Conservation (phyloP, 2,797 vertebrate species). For the Smutsia gigantea region DNA sequence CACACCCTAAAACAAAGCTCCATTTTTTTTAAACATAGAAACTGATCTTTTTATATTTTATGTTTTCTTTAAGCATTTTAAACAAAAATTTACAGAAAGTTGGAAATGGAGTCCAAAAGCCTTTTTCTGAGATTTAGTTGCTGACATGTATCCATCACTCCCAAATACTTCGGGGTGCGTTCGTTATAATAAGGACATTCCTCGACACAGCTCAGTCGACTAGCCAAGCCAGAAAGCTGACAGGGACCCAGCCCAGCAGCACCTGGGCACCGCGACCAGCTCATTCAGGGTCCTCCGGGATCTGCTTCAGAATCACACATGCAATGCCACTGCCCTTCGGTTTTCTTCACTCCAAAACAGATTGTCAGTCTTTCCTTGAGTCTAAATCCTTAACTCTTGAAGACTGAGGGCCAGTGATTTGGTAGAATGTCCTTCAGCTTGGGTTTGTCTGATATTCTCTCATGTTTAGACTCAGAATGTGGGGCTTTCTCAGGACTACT, state of each 20-base stretch:
- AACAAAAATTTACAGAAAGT: neutral
- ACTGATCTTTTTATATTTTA: neutral
- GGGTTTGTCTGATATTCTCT: neutral
- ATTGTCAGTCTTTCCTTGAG: neutral
- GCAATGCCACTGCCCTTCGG: neutral
- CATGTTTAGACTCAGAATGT: neutral
- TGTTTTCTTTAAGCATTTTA: neutral
- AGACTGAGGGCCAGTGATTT: neutral
- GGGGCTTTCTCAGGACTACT: neutral
- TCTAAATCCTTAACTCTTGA: neutral
- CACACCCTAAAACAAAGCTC: neutral
- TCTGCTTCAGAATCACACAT: neutral
- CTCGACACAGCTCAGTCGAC: neutral
- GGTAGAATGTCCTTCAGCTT: neutral
- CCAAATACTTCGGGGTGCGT: neutral
- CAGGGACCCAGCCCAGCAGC: neutral
- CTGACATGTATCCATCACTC: neutral
- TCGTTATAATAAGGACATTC: neutral
- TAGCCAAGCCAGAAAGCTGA: neutral
- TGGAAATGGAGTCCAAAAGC: neutral
- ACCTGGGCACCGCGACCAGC: no score
- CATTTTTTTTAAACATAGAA: neutral
- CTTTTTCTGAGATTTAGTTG: neutral
- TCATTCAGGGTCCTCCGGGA: neutral
- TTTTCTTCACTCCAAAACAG: neutral